Evolutionary conservation across 2,888 invertebrate species (phyloP), one percentile per base, ranked within the genome.

Genomic region (Tachina lurida): DNA sequence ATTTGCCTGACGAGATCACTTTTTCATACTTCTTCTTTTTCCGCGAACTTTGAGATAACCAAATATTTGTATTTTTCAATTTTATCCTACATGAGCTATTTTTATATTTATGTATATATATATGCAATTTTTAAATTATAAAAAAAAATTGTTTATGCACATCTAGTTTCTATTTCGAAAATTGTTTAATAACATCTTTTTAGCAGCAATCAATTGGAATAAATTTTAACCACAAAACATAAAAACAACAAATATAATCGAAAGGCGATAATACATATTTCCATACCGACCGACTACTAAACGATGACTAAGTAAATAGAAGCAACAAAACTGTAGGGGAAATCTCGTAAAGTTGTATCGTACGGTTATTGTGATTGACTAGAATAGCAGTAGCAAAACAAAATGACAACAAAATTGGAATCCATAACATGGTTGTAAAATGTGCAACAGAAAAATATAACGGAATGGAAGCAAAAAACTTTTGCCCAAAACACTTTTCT

Each of bases 1-100:
- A 78, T 75, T 84, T 62, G 52, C 76, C 85, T 56, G 85, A 76
- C 85, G 87, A 87, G 87, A 87, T 87, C 87, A 87, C 84, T 87
- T 76, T 84, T 85, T 81, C 39, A 58, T 41, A 62, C 73, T 88
- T 86, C 65, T 82, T 85, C 54, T 82, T 73, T 54, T 73, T 80
- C 73, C 58, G 71, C 78, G 74, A 70, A 87, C 84, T 87, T 78
- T 80, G 15, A 84, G 80, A 71, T 62, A 39, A 78, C 43, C 39
- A 19, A 75, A 63, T 74, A 47, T 47, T 31, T 31, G 31, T 49
- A 47, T 67, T 22, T 52, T 74, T 68, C 31, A 31, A 31, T 31
- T 31, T 31, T 31, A 31, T 31, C 31, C 31, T 56, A 63, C 63
- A 45, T n/a, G 31, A 3, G 43, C 7, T 8, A 3, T n/a, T 39